Evolutionary conservation across 2,113 vertebrate species (phyloP).

Genomic region (Falcunculus frontatus): DNA sequence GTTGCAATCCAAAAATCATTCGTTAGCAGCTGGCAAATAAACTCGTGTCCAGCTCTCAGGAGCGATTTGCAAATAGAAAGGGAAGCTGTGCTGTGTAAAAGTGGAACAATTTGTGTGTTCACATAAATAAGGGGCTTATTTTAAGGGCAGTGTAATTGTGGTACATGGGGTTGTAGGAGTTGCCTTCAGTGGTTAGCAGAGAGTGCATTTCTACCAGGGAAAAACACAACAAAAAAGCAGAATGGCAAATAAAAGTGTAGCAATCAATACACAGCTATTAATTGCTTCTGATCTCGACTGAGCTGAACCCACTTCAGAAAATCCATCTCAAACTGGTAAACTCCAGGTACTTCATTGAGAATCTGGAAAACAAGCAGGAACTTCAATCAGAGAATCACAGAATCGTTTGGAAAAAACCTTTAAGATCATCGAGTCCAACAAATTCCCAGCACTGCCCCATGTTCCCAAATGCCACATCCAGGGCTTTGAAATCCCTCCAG

Average conservation of each 20-base stretch:
- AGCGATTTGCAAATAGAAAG: background rate
- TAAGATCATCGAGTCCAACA: background rate
- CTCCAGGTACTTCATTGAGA: background rate
- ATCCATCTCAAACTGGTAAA: background rate
- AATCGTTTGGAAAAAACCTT: background rate
- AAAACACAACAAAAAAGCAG: background rate
- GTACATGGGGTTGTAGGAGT: background rate
- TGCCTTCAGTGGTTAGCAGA: background rate
- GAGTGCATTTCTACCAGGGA: background rate
- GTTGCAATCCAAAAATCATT: background rate
- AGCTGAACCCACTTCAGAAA: background rate
- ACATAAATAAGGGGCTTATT: background rate
- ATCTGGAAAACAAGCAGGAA: background rate
- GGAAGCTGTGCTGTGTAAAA: background rate
- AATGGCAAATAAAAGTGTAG: background rate
- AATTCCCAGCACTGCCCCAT: background rate
- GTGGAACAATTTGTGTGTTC: background rate
- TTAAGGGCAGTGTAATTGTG: background rate
- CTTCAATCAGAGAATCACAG: background rate
- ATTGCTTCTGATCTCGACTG: background rate
- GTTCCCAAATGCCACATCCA: background rate
- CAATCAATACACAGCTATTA: background rate
- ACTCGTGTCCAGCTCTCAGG: background rate
- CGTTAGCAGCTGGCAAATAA: background rate
- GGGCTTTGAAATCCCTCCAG: background rate